Percentiles rank a stretch among this genome's conserved stretches.
phyloP scores from a whole-genome alignment of 2,888 invertebrate genomes.

The Acronicta leporina region DNA sequence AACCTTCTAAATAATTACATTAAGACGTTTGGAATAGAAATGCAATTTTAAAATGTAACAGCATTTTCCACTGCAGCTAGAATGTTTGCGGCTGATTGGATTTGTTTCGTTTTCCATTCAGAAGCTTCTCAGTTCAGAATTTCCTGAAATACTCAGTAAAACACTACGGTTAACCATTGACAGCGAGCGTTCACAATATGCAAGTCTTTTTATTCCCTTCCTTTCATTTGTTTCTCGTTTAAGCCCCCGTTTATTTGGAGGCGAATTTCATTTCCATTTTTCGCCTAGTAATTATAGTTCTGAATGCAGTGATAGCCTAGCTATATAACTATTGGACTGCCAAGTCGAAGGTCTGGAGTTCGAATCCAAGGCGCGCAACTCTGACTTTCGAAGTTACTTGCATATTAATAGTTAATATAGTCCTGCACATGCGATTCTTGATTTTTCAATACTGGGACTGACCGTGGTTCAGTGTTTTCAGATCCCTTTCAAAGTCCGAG shows the following conservation, averaged over 20 bases:
- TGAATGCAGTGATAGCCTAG: too few relatives aligned
- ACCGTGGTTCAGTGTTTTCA: too few relatives aligned
- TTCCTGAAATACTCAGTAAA: slow-evolving; percentile 65
- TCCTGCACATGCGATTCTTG: too few relatives aligned
- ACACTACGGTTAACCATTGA: slow-evolving; percentile 71
- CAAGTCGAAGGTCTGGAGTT: too few relatives aligned
- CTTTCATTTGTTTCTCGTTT: slow-evolving; percentile 71
- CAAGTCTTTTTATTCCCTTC: slow-evolving; percentile 70
- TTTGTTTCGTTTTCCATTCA: slow-evolving; percentile 76
- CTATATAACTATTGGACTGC: too few relatives aligned
- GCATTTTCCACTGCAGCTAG: slow-evolving; percentile 60
- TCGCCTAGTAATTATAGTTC: slow-evolving; percentile 65
- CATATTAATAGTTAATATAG: too few relatives aligned
- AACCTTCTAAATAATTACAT: slow-evolving; percentile 47
- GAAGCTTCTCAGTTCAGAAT: slow-evolving; percentile 61
- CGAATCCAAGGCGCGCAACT: too few relatives aligned
- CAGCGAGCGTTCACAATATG: slow-evolving; percentile 71
- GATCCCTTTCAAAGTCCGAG: too few relatives aligned
- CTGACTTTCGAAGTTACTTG: too few relatives aligned
- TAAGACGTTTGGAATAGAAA: slow-evolving; percentile 59
- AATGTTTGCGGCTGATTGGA: slow-evolving; percentile 78
- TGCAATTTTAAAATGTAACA: slow-evolving; percentile 65
- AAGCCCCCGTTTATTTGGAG: slow-evolving; percentile 71
- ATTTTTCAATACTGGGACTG: too few relatives aligned
- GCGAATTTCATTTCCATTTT: slow-evolving; percentile 58